phyloP scores from a whole-genome alignment of 1,140 invertebrate genomes.

The Grapholita molesta region DNA sequence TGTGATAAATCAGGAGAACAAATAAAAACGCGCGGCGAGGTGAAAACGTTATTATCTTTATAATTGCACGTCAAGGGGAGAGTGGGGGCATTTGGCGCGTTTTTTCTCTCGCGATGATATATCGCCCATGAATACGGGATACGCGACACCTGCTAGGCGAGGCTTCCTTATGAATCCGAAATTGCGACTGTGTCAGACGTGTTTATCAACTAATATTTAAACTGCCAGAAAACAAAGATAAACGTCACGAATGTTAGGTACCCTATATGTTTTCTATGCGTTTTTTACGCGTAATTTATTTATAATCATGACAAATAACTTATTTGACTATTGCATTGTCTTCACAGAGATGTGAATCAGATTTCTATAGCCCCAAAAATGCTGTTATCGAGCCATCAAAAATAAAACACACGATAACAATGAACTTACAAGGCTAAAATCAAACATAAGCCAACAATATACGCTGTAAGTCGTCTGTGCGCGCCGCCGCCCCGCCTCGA shows the following conservation, averaged over 20 bases:
- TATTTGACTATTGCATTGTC: slow-evolving; percentile 13
- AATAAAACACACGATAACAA: slow-evolving; percentile 57
- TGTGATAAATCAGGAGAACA: slow-evolving; percentile 67
- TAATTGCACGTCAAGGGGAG: slow-evolving; percentile 72
- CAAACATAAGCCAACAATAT: slow-evolving; percentile 64
- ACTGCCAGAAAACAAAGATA: background rate
- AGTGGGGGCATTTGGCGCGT: slow-evolving; percentile 36
- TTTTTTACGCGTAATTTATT: background rate
- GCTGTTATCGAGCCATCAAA: slow-evolving; percentile 32
- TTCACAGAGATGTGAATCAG: background rate
- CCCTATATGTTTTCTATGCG: background rate
- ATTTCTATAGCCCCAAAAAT: background rate
- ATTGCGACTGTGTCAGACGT: slow-evolving; percentile 42
- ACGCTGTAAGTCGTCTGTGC: slow-evolving; percentile 45
- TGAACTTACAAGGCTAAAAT: slow-evolving; percentile 60
- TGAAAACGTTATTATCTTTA: slow-evolving; percentile 76
- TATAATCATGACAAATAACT: slow-evolving; percentile 3
- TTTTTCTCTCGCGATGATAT: slow-evolving; percentile 54
- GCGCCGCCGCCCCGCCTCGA: slow-evolving; percentile 42
- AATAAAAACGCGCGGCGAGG: slow-evolving; percentile 62
- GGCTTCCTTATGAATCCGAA: slow-evolving; percentile 57
- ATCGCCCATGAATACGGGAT: slow-evolving; percentile 71
- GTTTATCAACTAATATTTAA: slow-evolving; percentile 33
- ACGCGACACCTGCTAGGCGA: slow-evolving; percentile 51
- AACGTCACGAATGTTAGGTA: background rate